Evolutionary conservation across 2,888 invertebrate genomes (phyloP).

Genomic region (Coenonympha arcania): DNA sequence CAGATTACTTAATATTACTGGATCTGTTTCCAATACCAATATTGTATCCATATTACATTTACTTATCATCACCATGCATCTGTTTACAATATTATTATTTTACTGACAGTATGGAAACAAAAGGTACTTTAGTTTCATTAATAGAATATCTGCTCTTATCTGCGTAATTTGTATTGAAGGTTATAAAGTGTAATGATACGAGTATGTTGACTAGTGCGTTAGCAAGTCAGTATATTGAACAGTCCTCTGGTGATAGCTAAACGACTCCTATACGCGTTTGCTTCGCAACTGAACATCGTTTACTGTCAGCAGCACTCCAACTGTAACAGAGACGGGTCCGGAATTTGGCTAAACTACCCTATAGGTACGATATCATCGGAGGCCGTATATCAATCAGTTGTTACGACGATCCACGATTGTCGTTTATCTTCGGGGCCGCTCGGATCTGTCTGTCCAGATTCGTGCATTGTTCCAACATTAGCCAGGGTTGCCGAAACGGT

Average conservation of each 20-base stretch:
- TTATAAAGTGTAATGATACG: neutral
- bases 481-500: slow-evolving; percentile 60
- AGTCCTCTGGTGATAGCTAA: slow-evolving; percentile 25
- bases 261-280: slow-evolving; percentile 45
- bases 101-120: neutral
- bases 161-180: neutral
- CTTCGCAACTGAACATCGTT: slow-evolving; percentile 60
- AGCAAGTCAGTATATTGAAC: slow-evolving; percentile 14
- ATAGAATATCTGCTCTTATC: neutral
- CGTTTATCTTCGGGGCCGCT: slow-evolving; percentile 70
- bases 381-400: slow-evolving; percentile 72
- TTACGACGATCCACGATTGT: slow-evolving; percentile 68
- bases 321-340: slow-evolving; percentile 66
- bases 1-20: slow-evolving; percentile 8
- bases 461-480: slow-evolving; percentile 72
- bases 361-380: slow-evolving; percentile 61
- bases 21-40: slow-evolving; percentile 1
- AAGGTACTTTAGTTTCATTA: neutral
- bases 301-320: slow-evolving; percentile 66
- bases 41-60: neutral
- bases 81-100: neutral
- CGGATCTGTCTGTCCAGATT: slow-evolving; percentile 70
- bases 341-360: slow-evolving; percentile 56
- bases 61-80: neutral
- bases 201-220: neutral